Conservation (phyloP, 30 jellyfish, hydroid and myxozoan genomes). For the Aurelia aurita region DNA sequence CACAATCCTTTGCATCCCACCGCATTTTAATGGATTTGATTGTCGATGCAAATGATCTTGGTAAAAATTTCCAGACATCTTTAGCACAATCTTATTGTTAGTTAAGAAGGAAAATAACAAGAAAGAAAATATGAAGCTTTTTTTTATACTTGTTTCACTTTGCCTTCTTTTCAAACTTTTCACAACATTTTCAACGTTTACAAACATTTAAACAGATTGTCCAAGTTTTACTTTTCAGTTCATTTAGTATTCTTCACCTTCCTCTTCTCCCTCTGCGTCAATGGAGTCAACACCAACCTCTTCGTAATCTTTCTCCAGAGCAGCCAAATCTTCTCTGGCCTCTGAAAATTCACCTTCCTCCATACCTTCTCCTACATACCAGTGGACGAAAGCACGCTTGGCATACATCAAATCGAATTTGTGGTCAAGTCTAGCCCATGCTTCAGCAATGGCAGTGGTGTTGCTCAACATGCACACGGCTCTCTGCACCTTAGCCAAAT, state of each 20-base stretch:
- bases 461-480: slow-evolving; percentile 99
- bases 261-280: slow-evolving; percentile 92
- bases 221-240: background rate
- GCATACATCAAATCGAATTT: slow-evolving; percentile 94
- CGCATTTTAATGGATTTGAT: too few species aligned
- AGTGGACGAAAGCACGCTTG: slow-evolving; percentile 98
- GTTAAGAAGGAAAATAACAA: too few species aligned
- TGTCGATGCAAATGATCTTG: too few species aligned
- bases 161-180: too few species aligned
- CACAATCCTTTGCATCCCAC: too few species aligned
- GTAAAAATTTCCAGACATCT: too few species aligned
- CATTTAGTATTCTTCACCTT: slow-evolving; percentile 88
- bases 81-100: too few species aligned
- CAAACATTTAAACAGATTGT: slow-evolving; percentile 2
- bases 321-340: slow-evolving; percentile 99
- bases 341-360: slow-evolving; percentile 99
- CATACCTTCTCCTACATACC: slow-evolving; percentile 99
- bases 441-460: slow-evolving; percentile 98
- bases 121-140: too few species aligned
- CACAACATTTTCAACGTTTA: background rate
- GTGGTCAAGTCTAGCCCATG: slow-evolving; percentile 98
- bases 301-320: slow-evolving; percentile 97
- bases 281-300: slow-evolving; percentile 96
- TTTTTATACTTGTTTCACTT: too few species aligned
- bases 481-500: slow-evolving; percentile 92